Base-by-base conservation (phyloP, 92 coral and sea anemone genomes). In the Bergia sp. region DNA sequence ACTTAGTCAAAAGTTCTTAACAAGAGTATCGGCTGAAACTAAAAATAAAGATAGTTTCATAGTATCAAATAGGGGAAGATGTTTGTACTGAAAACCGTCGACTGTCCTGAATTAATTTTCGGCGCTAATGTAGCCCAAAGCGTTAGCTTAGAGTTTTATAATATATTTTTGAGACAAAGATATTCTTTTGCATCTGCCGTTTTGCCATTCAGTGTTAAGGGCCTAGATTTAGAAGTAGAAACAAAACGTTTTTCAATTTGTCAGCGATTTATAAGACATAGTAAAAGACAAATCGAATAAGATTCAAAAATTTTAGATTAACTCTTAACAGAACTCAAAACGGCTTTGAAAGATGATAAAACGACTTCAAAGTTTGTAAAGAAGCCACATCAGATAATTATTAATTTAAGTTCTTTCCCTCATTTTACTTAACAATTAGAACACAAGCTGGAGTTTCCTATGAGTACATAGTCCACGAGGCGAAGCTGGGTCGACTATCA, bases 181-280 rank as follows among this genome's bases (percentile, higher is more conserved):
- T n/a, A 43, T 23, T 6, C n/a, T 69, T 49, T 21, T 11, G 79
- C 44, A 45, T 42, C 29, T 29, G 29, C 29, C 64, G 18, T 79
- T 79, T 47, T 79, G 47, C 20, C n/a, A 61, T 1, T 61, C 29
- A 53, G 50, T 45, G 5, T 2, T 7, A 76, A 50, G 36, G 23
- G 21, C 13, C 18, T 3, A 41, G 49, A n/a, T 45, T 45, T 42
- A 2, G 12, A 47, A 67, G 13, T 2, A 71, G 55, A 5, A 13
- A 69, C 10, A 21, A 42, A 67, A 13, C 11, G 53, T 41, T 72
- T 44, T 84, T 84, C 79, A 79, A 71, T 84, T 84, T 84, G 87
- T 71, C n/a, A 8, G 43, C 87, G 40, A 13, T 45, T 11, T 44
- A 43, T 9, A 69, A 82, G 41, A 69, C 71, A 69, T 71, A 43